Percentiles rank a stretch among this genome's conserved stretches.
These are phyloP conservation scores for Anas platyrhynchos DNA, from an alignment of 2,113 vertebrate genomes.

Conservation along the genomic window DNA sequence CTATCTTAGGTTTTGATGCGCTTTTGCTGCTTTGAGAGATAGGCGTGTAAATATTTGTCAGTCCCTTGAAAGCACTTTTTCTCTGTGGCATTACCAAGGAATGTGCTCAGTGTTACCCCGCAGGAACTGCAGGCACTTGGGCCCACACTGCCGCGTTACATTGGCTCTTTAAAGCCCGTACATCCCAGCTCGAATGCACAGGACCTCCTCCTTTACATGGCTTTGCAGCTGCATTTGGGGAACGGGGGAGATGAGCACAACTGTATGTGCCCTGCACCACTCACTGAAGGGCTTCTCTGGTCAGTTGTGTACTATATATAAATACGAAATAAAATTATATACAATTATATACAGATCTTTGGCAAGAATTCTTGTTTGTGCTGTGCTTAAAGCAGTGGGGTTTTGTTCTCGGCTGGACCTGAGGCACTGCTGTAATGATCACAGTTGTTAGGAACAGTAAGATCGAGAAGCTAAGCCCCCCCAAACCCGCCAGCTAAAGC, in stretches of 20 bases:
- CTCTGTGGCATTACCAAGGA: background rate
- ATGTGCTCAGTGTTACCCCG: background rate
- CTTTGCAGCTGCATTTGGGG: background rate
- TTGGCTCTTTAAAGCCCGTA: background rate
- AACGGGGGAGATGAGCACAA: background rate
- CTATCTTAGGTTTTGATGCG: background rate
- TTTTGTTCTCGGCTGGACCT: background rate
- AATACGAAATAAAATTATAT: no score
- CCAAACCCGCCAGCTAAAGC: background rate
- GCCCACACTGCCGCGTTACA: background rate
- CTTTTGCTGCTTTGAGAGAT: background rate
- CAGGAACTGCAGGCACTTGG: background rate
- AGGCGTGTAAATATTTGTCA: slow-evolving; percentile 12
- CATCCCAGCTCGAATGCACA: background rate
- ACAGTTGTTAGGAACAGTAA: background rate
- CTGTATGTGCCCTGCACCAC: background rate
- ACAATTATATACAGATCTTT: background rate
- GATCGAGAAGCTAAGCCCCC: background rate
- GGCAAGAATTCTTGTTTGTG: background rate
- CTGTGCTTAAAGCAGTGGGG: background rate
- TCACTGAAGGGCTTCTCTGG: background rate
- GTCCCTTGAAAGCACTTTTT: background rate
- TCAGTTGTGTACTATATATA: background rate
- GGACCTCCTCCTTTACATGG: background rate
- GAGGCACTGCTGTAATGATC: background rate